A percentile compares a stretch with the other conserved stretches of the same genome.
These are phyloP conservation scores for Phrixothrix hirtus DNA, from an alignment of 2,888 invertebrate species.

Conservation along the genomic window DNA sequence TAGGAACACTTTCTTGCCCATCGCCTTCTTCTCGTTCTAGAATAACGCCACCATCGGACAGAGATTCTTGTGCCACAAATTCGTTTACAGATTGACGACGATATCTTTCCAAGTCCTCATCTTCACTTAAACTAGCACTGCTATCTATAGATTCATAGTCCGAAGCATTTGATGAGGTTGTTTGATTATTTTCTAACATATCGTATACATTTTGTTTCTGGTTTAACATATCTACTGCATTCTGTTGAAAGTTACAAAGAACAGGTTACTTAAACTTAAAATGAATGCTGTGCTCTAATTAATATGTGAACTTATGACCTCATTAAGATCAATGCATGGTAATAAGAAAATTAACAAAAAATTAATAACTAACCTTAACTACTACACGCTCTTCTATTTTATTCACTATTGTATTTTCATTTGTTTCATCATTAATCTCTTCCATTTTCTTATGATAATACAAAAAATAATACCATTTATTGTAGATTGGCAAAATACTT, in stretches of 20 bases:
- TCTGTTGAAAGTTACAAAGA: not conserved
- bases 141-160: slow-evolving; percentile 43
- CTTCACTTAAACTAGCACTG: slow-evolving; percentile 44
- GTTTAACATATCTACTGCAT: slow-evolving; percentile 3
- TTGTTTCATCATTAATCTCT: not conserved
- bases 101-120: slow-evolving; percentile 34
- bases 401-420: not conserved
- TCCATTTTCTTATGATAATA: not conserved
- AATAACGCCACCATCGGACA: slow-evolving; percentile 57
- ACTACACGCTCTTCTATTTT: slow-evolving; percentile 1
- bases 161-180: slow-evolving; percentile 45
- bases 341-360: no score
- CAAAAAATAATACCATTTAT: not conserved
- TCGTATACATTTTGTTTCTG: slow-evolving; percentile 9
- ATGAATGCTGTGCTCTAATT: slow-evolving; percentile 45
- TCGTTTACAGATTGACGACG: no score
- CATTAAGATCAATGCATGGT: slow-evolving; percentile 32
- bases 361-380: slow-evolving; percentile 7
- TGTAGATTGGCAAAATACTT: not conserved
- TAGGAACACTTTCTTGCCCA: slow-evolving; percentile 63
- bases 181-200: slow-evolving; percentile 34
- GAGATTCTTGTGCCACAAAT: slow-evolving; percentile 52
- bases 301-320: slow-evolving; percentile 47
- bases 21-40: slow-evolving; percentile 73
- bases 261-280: not conserved